Conservation (phyloP, 2,797 vertebrate species). For the Hydrophis major region DNA sequence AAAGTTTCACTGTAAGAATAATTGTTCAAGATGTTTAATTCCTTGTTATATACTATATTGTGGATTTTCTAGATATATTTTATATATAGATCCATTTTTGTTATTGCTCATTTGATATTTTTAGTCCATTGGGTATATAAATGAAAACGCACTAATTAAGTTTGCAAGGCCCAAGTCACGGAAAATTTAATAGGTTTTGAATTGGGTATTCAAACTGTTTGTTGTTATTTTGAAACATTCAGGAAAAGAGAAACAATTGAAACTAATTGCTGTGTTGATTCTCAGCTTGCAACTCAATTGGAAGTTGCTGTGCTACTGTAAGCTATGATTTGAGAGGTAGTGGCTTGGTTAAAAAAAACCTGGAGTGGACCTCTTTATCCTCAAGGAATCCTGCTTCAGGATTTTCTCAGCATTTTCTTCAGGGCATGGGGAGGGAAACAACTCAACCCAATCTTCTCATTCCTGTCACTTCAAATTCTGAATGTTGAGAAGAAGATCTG, state of each 20-base stretch:
- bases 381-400: background rate
- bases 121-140: background rate
- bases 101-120: background rate
- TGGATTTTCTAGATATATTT: background rate
- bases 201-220: background rate
- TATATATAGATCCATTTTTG: too few relatives aligned
- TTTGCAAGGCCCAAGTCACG: background rate
- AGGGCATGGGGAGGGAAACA: too few relatives aligned
- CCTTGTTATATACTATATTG: background rate
- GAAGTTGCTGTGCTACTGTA: background rate
- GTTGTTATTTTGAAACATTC: background rate
- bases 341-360: background rate
- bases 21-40: background rate
- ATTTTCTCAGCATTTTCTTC: background rate
- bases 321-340: background rate
- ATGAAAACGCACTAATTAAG: background rate
- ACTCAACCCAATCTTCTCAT: background rate
- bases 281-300: background rate
- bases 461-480: background rate
- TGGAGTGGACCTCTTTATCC: background rate
- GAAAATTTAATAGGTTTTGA: background rate
- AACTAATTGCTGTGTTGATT: background rate
- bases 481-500: background rate
- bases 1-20: background rate
- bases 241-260: background rate